Evolutionary conservation across 2,888 invertebrate genomes (phyloP), one percentile per base, ranked within the genome.

Genomic region (Scaptomyza parva): DNA sequence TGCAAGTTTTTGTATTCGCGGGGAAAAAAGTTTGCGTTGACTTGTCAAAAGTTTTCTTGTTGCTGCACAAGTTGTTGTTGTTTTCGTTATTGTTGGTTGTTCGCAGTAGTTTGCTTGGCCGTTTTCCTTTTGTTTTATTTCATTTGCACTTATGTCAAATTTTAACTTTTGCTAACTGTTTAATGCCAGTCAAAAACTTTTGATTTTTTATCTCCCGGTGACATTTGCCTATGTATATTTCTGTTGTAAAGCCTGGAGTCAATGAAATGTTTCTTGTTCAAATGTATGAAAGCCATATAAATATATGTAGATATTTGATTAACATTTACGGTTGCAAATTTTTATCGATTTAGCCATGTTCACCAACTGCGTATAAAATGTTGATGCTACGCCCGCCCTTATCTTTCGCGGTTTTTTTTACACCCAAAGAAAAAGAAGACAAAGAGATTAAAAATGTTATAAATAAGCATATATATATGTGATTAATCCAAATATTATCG

Each of bases 121-220:
- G 59, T 40, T 59, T 63, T 63, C 35, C 67, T 64, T 75, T 84
- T 83, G 68, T 80, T 84, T 77, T 77, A 71, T 80, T 78, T 75
- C 61, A 70, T 75, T 77, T 77, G 74, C 75, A 77, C 62, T 71
- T 64, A 66, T 80, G 84, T 83, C 86, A 83, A 86, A 82, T 83
- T 82, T 82, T 82, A 81, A 86, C 86, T 86, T 82, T 82, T 86
- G 67, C 86, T 79, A 80, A 83, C 86, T 82, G 70, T 85, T 81
- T 82, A 85, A 82, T 77, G 86, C 82, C 72, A 72, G 69, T 37
- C 65, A 54, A 72, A 76, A 74, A 76, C 63, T 74, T 72, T 62
- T 62, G 39, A 73, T 71, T 73, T 54, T 61, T 33, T 41, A n/a
- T 67, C 37, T 43, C 33, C 55, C 55, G 62, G 39, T 69, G 70